These are phyloP conservation scores for Himalopsyche phryganea DNA, from an alignment of 1,140 invertebrate species.

Conservation along the genomic window DNA sequence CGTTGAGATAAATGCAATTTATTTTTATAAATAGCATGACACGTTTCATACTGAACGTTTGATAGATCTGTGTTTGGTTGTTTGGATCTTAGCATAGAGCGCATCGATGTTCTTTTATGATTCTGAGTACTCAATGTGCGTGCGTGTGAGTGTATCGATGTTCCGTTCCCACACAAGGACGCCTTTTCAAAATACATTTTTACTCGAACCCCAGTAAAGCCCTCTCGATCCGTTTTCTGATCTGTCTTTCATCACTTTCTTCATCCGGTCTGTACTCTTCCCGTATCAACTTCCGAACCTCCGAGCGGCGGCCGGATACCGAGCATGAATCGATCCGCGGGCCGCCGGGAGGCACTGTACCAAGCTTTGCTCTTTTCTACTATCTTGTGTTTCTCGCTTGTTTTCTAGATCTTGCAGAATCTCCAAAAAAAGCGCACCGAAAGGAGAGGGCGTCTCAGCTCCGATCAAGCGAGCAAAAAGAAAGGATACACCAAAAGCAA, in stretches of 20 bases:
- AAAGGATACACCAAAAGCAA: constrained; percentile 90
- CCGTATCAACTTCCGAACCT: background rate
- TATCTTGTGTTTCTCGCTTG: constrained; percentile 73
- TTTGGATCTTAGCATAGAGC: constrained; percentile 24
- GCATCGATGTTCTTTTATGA: constrained; percentile 18
- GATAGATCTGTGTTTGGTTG: constrained; percentile 33
- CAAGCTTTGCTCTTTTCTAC: constrained; percentile 57
- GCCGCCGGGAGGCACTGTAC: constrained; percentile 35
- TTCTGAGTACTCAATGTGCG: constrained; percentile 4
- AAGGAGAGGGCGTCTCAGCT: constrained; percentile 86
- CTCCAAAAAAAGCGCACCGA: constrained; percentile 94
- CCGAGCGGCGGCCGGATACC: constrained; percentile 9
- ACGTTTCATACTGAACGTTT: constrained; percentile 43
- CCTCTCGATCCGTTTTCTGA: background rate
- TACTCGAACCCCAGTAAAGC: background rate
- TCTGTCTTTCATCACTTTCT: constrained; percentile 13
- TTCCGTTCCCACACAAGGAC: background rate
- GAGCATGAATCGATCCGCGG: constrained; percentile 12
- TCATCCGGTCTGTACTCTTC: constrained; percentile 10
- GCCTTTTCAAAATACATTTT: constrained; percentile 8
- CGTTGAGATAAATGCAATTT: no score
- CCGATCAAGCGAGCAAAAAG: constrained; percentile 84
- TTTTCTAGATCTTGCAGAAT: constrained; percentile 95
- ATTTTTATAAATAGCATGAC: constrained; percentile 24
- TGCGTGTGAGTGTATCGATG: constrained; percentile 6